phyloP scores from a whole-genome alignment of 2,113 vertebrate species.

The Lampris megalopsis region DNA sequence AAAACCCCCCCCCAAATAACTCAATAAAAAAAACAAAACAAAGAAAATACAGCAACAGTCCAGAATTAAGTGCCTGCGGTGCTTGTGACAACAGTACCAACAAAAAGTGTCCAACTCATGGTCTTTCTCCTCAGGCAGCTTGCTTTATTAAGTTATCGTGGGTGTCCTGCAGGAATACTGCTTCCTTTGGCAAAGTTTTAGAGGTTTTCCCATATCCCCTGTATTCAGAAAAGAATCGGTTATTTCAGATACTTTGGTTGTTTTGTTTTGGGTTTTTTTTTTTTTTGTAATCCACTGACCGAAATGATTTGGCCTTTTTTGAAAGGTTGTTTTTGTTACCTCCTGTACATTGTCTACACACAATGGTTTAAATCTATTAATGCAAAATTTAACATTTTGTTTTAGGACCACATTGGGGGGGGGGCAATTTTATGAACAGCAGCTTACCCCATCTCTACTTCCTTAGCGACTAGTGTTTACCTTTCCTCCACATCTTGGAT shows the following conservation, averaged over 20 bases:
- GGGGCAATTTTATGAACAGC: neutral
- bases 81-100: constrained; percentile 23
- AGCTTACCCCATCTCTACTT: neutral
- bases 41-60: constrained; percentile 4
- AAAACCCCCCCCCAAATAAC: neutral
- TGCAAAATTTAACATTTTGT: neutral
- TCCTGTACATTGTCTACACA: neutral
- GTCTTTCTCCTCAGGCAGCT: constrained; percentile 49
- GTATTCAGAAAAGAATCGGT: constrained; percentile 37
- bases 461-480: constrained; percentile 55
- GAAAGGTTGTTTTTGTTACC: no score
- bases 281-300: neutral
- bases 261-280: neutral
- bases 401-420: neutral
- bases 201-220: constrained; percentile 63
- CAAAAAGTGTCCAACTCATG: constrained; percentile 3
- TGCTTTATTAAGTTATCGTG: constrained; percentile 62
- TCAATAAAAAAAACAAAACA: constrained; percentile 19
- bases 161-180: constrained; percentile 57
- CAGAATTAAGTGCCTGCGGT: neutral
- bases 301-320: no score
- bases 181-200: constrained; percentile 54
- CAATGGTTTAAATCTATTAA: neutral
- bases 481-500: constrained; percentile 83
- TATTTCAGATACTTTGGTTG: neutral